Evolutionary conservation across 2,888 invertebrate species (phyloP).

Genomic region (Sceliomorpha sp.): DNA sequence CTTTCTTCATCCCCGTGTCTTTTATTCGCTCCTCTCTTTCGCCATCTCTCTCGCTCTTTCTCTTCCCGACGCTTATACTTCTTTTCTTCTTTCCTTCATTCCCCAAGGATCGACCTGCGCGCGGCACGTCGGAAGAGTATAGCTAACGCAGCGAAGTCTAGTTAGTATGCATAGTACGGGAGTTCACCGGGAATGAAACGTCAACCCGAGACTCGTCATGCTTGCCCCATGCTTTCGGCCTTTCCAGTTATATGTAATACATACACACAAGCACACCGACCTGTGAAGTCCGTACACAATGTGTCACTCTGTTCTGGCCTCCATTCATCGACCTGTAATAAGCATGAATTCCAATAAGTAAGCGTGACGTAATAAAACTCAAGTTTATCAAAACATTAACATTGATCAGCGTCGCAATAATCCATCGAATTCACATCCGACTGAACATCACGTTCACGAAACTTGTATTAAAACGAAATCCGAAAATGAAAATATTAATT

Average conservation of each 20-base stretch:
- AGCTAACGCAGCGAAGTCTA: conserved; percentile 73
- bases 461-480: too few species aligned
- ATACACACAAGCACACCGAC: conserved; percentile 53
- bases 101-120: conserved; percentile 59
- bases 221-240: conserved; percentile 71
- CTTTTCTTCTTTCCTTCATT: conserved; percentile 52
- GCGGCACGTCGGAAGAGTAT: conserved; percentile 61
- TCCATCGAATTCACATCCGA: too few species aligned
- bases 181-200: conserved; percentile 79
- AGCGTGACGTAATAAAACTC: too few species aligned
- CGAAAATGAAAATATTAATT: too few species aligned
- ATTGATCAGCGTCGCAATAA: too few species aligned
- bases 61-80: conserved; percentile 50
- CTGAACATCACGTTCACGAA: too few species aligned
- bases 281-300: conserved; percentile 32
- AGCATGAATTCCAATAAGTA: conserved; percentile 10
- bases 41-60: conserved; percentile 48
- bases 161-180: conserved; percentile 80
- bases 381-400: too few species aligned
- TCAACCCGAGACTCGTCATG: conserved; percentile 79
- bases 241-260: conserved; percentile 61
- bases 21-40: too few species aligned
- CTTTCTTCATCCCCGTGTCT: too few species aligned
- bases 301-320: conserved; percentile 18
- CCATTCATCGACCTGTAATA: conserved; percentile 10